Base-by-base conservation (phyloP, 2,888 invertebrate genomes). In the Stegana nigrithorax region DNA sequence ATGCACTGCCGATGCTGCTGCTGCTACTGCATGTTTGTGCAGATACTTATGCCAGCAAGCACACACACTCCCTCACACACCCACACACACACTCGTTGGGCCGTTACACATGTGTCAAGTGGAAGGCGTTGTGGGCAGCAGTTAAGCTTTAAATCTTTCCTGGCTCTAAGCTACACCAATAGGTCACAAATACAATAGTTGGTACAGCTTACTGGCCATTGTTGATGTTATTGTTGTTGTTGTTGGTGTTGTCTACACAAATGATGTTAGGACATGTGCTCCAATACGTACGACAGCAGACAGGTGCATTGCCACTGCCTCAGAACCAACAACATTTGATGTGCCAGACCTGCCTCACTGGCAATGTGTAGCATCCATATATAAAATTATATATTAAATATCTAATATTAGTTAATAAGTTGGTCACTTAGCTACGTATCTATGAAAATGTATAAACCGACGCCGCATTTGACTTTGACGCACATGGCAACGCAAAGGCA, bases 131-230 rank as follows among this genome's bases (percentile, higher is more conserved):
- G 21, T 47, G 23, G 6, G 10, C 23, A 25, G 32, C 39, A 44
- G 53, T 27, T 27, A 23, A 44, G 25, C 32, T 32, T 45, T 60
- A 55, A 60, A 55, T 36, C 45, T 55, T 60, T 44, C 60, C 27
- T 45, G 27, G 44, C 53, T 53, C 29, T 39, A 44, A 45, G 23
- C 39, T 27, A 53, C 39, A 51, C 25, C 53, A 36, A 60, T 32
- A 21, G 53, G 53, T 36, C 59, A 47, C 60, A 39, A 47, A 36
- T 45, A 10, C 12, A 10, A n/a, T 53, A 23, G 17, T 27, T 29
- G 19, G 10, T 14, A 29, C 27, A 27, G 26, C 4, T 4, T 26
- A 25, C 25, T 8, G 8, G 27, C 51, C 12, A 17, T 26, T 42
- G 26, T 42, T 42, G 26, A 36, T 57, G 36, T 26, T 39, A 26